These are phyloP conservation scores for Callionymus lyra DNA, from an alignment of 2,113 vertebrate genomes.

Conservation along the genomic window DNA sequence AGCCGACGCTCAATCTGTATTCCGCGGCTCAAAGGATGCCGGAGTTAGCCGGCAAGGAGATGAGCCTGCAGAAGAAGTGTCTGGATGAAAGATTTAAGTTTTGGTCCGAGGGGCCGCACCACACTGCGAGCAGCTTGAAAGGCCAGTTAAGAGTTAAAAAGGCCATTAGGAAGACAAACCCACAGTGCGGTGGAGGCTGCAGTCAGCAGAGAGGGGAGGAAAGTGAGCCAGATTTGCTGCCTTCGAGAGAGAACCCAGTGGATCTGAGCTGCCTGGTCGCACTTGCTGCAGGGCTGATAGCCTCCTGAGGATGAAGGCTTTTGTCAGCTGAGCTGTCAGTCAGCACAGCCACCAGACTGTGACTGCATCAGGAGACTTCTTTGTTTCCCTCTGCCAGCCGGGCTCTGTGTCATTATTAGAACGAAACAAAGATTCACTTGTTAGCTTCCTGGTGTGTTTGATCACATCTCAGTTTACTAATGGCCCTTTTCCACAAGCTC, in stretches of 20 bases:
- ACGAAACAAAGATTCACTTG: too few species aligned
- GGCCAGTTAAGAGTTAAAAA: not conserved
- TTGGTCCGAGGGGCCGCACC: constrained; percentile 1
- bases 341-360: constrained; percentile 32
- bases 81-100: constrained; percentile 26
- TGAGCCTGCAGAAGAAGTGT: constrained; percentile 16
- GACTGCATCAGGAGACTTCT: constrained; percentile 22
- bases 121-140: too few species aligned
- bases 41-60: constrained; percentile 16
- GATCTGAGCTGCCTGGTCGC: constrained; percentile 36
- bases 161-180: constrained; percentile 31
- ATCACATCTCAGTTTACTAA: too few species aligned
- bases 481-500: too few species aligned
- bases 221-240: constrained; percentile 30
- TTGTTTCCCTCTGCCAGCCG: constrained; percentile 21
- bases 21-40: constrained; percentile 16
- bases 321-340: constrained; percentile 49
- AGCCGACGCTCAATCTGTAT: constrained; percentile 28
- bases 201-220: constrained; percentile 25
- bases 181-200: constrained; percentile 19
- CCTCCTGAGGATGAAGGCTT: constrained; percentile 34
- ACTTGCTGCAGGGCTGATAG: constrained; percentile 39
- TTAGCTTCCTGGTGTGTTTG: too few species aligned
- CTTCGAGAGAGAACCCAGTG: constrained; percentile 36
- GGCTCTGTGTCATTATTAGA: not conserved